These are phyloP conservation scores for Stigmatopora nigra DNA, from an alignment of 2,113 vertebrate species.

Conservation along the genomic window DNA sequence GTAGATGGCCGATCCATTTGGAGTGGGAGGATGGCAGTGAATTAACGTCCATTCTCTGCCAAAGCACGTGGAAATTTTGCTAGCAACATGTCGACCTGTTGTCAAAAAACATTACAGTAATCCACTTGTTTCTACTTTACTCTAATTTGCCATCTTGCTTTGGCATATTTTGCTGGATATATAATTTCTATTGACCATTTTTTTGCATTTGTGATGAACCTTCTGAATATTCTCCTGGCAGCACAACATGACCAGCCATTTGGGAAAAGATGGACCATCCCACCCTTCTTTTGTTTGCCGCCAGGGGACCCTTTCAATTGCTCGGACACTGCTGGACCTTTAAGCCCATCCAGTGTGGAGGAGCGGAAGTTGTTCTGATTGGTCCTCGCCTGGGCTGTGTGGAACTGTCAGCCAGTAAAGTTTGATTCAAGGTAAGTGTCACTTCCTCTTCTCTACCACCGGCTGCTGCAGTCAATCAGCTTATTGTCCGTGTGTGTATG, in stretches of 20 bases:
- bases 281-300: slow-evolving; percentile 41
- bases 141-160: too few relatives aligned
- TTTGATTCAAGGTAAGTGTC: slow-evolving; percentile 22
- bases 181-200: neutral
- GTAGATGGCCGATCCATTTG: too few relatives aligned
- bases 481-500: slow-evolving; percentile 44
- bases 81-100: too few relatives aligned
- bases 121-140: too few relatives aligned
- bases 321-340: neutral
- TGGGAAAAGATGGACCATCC: slow-evolving; percentile 34
- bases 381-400: slow-evolving; percentile 17
- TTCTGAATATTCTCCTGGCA: slow-evolving; percentile 7
- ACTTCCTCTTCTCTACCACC: slow-evolving; percentile 48
- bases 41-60: too few relatives aligned
- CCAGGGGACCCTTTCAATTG: slow-evolving; percentile 44
- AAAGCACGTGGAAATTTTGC: too few relatives aligned
- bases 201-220: slow-evolving; percentile 4
- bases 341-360: neutral
- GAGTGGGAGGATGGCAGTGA: too few relatives aligned
- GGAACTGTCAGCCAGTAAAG: slow-evolving; percentile 36
- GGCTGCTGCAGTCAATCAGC: slow-evolving; percentile 66
- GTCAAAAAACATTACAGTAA: too few relatives aligned
- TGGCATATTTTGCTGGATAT: too few relatives aligned
- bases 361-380: slow-evolving; percentile 16
- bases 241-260: slow-evolving; percentile 25